These are phyloP conservation scores for Hoplostethus mediterraneus DNA, from an alignment of 2,797 vertebrate genomes.

Conservation along the genomic window DNA sequence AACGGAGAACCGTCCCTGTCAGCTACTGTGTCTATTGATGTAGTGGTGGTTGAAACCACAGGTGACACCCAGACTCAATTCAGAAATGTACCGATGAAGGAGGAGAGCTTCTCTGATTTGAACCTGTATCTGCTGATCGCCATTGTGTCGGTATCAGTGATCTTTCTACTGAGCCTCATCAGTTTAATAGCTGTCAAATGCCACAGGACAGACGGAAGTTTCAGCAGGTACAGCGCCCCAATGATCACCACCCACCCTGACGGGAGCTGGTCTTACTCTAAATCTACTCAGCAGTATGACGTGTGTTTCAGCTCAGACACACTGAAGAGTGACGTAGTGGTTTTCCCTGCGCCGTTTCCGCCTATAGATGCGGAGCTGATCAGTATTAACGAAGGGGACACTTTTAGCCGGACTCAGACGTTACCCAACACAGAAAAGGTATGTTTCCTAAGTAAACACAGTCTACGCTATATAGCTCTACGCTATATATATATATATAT, in stretches of 20 bases:
- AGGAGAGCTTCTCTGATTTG: slow-evolving; percentile 56
- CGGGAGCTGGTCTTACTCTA: slow-evolving; percentile 59
- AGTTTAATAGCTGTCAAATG: slow-evolving; percentile 56
- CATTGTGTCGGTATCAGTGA: slow-evolving; percentile 53
- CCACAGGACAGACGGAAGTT: slow-evolving; percentile 46
- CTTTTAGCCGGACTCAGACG: slow-evolving; percentile 51
- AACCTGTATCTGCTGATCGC: slow-evolving; percentile 64
- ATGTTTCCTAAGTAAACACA: neutral
- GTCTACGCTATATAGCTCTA: too few species aligned
- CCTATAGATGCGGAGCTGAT: slow-evolving; percentile 51
- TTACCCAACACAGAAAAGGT: slow-evolving; percentile 65
- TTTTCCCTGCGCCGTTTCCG: slow-evolving; percentile 47
- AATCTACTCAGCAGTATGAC: slow-evolving; percentile 67
- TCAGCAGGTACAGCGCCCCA: slow-evolving; percentile 53
- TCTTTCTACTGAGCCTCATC: slow-evolving; percentile 59
- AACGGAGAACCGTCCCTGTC: slow-evolving; percentile 72
- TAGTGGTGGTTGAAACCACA: slow-evolving; percentile 58
- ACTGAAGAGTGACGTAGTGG: slow-evolving; percentile 61
- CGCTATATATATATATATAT: too few species aligned
- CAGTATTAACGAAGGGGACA: slow-evolving; percentile 37
- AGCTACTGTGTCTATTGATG: slow-evolving; percentile 62
- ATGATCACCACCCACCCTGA: slow-evolving; percentile 66
- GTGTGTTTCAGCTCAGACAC: slow-evolving; percentile 69
- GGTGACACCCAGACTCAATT: slow-evolving; percentile 47
- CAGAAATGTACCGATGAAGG: slow-evolving; percentile 40